Conservation (phyloP, 2,888 invertebrate species). For the Leucophora obtusa region DNA sequence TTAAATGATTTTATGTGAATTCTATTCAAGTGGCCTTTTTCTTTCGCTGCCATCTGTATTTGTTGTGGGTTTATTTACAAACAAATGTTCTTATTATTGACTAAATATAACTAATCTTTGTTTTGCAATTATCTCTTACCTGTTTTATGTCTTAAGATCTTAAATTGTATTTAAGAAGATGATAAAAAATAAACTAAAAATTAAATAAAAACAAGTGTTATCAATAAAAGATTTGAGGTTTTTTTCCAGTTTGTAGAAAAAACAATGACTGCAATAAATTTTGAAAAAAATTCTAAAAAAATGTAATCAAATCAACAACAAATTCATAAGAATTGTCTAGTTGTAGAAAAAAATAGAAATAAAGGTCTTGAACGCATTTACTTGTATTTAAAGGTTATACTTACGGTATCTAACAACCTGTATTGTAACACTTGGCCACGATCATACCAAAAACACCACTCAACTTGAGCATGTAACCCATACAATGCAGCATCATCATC, state of each 20-base stretch:
- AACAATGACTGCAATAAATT: constrained; percentile 63
- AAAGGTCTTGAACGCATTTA: constrained; percentile 48
- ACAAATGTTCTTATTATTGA: constrained; percentile 57
- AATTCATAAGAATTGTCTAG: constrained; percentile 24
- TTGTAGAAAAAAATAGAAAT: constrained; percentile 21
- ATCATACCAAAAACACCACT: constrained; percentile 13
- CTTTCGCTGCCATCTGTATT: neutral
- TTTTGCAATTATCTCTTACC: constrained; percentile 56
- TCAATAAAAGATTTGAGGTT: constrained; percentile 54
- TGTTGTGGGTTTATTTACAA: constrained; percentile 45
- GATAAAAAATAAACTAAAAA: constrained; percentile 25
- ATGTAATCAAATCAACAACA: constrained; percentile 52
- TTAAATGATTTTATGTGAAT: constrained; percentile 48
- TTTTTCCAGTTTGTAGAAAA: constrained; percentile 35
- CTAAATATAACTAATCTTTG: constrained; percentile 60
- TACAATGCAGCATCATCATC: constrained; percentile 35
- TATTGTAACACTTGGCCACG: constrained; percentile 56
- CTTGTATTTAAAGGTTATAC: constrained; percentile 46
- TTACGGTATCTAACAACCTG: constrained; percentile 54
- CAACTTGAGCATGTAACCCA: neutral
- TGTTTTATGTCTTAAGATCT: constrained; percentile 34
- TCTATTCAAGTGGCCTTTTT: constrained; percentile 31
- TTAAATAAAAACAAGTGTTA: constrained; percentile 56
- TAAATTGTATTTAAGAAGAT: constrained; percentile 14
- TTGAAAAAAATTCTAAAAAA: constrained; percentile 12